These are phyloP conservation scores for Andrena bicolor DNA, from an alignment of 2,888 invertebrate species.

Conservation along the genomic window DNA sequence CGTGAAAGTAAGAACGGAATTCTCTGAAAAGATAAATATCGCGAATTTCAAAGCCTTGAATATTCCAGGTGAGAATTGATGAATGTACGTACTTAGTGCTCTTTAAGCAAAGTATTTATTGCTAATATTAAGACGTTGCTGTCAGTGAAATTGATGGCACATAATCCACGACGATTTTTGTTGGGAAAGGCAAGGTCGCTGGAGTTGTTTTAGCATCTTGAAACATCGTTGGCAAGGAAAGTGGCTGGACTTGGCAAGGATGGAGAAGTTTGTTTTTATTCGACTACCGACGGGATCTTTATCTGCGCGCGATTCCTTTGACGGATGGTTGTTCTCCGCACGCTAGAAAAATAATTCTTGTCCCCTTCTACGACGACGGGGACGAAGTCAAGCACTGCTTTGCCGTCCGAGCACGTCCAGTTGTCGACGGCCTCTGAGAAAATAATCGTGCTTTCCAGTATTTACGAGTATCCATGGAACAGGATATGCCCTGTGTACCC, in stretches of 20 bases:
- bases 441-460: constrained; percentile 77
- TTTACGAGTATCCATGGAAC: constrained; percentile 72
- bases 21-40: no score
- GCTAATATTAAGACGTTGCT: constrained; percentile 24
- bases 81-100: neutral
- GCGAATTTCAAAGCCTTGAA: no score
- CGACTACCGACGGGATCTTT: constrained; percentile 59
- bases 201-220: constrained; percentile 78
- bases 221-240: constrained; percentile 61
- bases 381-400: constrained; percentile 64
- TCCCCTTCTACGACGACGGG: constrained; percentile 41
- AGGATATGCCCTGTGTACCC: constrained; percentile 63
- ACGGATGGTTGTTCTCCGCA: constrained; percentile 63
- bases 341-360: constrained; percentile 73
- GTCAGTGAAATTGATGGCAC: constrained; percentile 30
- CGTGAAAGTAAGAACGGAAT: no score
- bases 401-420: constrained; percentile 69
- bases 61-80: no score
- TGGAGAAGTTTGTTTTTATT: constrained; percentile 78
- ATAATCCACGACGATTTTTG: constrained; percentile 10
- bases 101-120: neutral
- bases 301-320: constrained; percentile 70
- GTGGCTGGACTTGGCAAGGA: constrained; percentile 51
- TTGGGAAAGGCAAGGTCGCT: constrained; percentile 47
- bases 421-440: constrained; percentile 71